Evolutionary conservation across 2,113 vertebrate genomes (phyloP).

Genomic region (Indicator indicator): DNA sequence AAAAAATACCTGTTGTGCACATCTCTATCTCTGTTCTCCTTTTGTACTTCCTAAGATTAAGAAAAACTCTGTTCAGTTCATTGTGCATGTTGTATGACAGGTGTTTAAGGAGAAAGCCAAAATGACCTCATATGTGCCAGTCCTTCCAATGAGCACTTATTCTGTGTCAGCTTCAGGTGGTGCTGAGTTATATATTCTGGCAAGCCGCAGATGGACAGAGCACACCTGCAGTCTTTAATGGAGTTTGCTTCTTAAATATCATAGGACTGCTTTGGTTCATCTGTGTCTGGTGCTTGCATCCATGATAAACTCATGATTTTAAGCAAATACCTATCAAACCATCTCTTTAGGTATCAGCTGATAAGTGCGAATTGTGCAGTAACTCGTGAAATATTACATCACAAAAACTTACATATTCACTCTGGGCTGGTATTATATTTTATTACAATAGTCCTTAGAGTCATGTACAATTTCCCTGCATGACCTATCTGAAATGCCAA

Average conservation of each 20-base stretch:
- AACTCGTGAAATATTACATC: background rate
- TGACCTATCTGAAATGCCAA: background rate
- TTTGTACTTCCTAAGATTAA: background rate
- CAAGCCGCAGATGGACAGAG: conserved; percentile 25
- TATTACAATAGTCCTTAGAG: background rate
- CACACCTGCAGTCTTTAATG: background rate
- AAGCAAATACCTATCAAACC: background rate
- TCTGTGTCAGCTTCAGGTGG: background rate
- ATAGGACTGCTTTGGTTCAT: background rate
- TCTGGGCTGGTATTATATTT: background rate
- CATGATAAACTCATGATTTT: background rate
- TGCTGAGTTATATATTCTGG: background rate
- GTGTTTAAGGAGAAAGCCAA: conserved; percentile 24
- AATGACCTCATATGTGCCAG: background rate
- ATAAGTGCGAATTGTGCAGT: background rate
- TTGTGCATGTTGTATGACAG: background rate
- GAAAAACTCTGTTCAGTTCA: background rate
- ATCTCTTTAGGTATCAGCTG: background rate
- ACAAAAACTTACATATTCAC: background rate
- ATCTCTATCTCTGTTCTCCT: background rate
- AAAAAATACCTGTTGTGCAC: background rate
- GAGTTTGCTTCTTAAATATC: background rate
- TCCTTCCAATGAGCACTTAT: background rate
- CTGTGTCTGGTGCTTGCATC: accelerated
- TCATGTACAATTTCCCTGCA: background rate